Percentiles rank a stretch among this genome's conserved stretches.
Evolutionary conservation across 2,797 vertebrate genomes (phyloP).

Genomic region (Oceanodroma leucorhoa): DNA sequence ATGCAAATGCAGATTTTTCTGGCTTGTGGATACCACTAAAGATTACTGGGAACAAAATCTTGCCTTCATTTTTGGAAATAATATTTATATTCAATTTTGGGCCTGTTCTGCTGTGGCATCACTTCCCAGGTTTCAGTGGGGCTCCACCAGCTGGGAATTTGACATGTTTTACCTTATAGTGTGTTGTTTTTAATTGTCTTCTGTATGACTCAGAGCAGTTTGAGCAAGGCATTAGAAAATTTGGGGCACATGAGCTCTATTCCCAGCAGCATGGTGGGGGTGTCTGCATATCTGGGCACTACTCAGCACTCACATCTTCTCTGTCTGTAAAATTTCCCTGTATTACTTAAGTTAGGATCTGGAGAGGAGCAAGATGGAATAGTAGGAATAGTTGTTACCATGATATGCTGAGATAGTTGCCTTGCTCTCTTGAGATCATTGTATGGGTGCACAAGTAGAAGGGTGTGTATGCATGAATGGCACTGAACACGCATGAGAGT

Average conservation of each 20-base stretch:
- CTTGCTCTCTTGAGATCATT: background rate
- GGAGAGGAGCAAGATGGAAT: background rate
- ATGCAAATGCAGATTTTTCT: background rate
- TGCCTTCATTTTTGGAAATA: background rate
- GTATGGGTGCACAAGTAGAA: background rate
- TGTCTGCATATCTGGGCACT: no score
- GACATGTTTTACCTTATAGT: background rate
- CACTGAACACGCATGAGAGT: background rate
- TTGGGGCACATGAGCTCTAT: background rate
- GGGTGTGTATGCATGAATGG: fast-evolving
- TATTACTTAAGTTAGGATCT: background rate
- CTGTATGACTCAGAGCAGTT: background rate
- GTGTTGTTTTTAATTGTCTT: background rate
- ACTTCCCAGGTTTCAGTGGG: background rate
- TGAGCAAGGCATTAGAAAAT: background rate
- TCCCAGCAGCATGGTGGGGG: background rate
- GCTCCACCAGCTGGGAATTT: background rate
- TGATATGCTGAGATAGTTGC: background rate
- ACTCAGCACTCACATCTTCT: background rate
- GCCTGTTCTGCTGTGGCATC: background rate
- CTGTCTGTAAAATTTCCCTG: background rate
- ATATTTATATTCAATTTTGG: background rate
- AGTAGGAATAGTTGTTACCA: background rate
- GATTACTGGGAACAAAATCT: background rate
- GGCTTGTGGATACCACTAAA: background rate